These are phyloP conservation scores for Lepilemur ruficaudatus DNA, from an alignment of 2,797 vertebrate genomes.

Conservation along the genomic window DNA sequence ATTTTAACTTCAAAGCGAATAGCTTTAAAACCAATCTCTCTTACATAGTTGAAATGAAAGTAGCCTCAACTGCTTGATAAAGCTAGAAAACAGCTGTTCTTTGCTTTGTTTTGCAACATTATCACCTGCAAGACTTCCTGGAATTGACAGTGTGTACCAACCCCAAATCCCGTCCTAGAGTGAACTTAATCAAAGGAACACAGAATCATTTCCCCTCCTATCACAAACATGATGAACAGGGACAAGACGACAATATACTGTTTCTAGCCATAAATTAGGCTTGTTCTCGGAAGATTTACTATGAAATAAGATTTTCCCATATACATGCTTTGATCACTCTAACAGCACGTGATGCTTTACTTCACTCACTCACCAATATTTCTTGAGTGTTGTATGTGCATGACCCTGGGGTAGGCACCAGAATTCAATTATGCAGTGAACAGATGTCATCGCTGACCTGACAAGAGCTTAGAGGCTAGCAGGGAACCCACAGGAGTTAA, in stretches of 20 bases:
- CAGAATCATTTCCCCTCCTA: conserved; percentile 45
- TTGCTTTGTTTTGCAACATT: conserved; percentile 57
- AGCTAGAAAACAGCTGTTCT: conserved; percentile 47
- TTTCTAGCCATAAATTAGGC: neutral
- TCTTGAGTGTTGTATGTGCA: neutral
- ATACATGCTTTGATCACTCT: neutral
- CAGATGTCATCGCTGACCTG: neutral
- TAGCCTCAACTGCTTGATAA: neutral
- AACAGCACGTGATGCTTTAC: neutral
- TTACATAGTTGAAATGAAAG: neutral
- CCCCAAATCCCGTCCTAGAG: conserved; percentile 63
- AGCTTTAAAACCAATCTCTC: conserved; percentile 43
- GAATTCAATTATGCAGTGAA: neutral
- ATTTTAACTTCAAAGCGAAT: conserved; percentile 65
- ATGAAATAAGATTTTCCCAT: neutral
- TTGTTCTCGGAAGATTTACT: neutral
- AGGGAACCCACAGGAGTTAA: neutral
- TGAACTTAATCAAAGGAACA: conserved; percentile 62
- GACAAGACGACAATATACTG: conserved; percentile 35
- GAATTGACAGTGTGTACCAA: conserved; percentile 56
- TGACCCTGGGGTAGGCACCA: neutral
- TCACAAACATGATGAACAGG: neutral
- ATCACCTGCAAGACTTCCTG: conserved; percentile 72
- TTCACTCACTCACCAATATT: neutral
- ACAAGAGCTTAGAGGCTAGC: neutral